Evolutionary conservation across 2,113 vertebrate species (phyloP).

Genomic region (Dendrocopos noguchii): DNA sequence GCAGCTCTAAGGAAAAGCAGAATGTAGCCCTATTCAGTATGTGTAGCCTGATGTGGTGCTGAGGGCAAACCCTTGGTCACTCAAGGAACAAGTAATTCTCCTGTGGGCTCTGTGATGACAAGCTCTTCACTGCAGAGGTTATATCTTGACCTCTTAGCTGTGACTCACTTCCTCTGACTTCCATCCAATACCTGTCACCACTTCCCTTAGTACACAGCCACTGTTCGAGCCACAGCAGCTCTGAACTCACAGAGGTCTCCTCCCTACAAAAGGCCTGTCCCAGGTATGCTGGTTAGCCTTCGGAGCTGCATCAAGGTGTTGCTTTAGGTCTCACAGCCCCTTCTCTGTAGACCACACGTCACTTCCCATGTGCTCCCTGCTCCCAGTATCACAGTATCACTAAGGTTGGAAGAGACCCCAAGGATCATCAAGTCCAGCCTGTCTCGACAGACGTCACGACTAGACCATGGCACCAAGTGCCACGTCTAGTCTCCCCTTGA

Average conservation of each 20-base stretch:
- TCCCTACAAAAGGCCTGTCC: background rate
- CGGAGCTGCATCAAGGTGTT: background rate
- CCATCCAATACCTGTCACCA: background rate
- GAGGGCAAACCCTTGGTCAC: background rate
- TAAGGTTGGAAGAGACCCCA: too few relatives aligned
- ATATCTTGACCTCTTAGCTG: background rate
- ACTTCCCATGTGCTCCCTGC: background rate
- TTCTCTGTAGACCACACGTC: background rate
- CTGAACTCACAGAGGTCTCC: background rate
- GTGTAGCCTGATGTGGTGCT: background rate
- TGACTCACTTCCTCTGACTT: background rate
- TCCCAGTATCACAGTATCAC: too few relatives aligned
- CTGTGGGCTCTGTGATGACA: background rate
- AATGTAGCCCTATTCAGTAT: background rate
- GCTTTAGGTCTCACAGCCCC: background rate
- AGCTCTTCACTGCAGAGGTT: accelerated
- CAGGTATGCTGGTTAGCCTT: accelerated
- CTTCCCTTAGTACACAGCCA: background rate
- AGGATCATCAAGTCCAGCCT: too few relatives aligned
- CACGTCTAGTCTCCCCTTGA: too few relatives aligned
- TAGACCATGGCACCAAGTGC: too few relatives aligned
- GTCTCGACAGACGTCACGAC: too few relatives aligned
- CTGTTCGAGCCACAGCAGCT: background rate
- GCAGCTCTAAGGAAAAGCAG: background rate
- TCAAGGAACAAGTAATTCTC: background rate